Base-by-base conservation (phyloP, 2,888 invertebrate genomes). In the Neuroscelio doddi region DNA sequence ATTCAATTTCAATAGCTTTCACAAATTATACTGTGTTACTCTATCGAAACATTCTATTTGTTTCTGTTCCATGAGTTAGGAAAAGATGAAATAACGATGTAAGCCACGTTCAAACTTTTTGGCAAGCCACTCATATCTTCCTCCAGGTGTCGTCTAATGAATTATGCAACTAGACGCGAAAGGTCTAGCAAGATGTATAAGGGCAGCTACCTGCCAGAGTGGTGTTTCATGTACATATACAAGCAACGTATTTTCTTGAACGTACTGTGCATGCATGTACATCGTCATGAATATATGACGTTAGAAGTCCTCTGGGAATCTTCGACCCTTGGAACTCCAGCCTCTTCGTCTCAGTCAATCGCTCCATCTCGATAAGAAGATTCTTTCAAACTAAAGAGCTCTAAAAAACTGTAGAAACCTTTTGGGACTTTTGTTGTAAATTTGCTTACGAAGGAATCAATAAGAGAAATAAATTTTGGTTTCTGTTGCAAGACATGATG, bases 141-240 rank as follows among this genome's bases (percentile, higher is more conserved):
- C n/a, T n/a, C 65, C 63, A 68, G 64, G 69, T 70, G 74, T 69
- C 69, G 58, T 66, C 69, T 61, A 52, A 70, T 75, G 68, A 74
- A 76, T 75, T 74, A 74, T 75, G 72, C 71, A 74, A 73, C 68
- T 67, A 51, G 56, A 65, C 67, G 57, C 66, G 73, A 49, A 68
- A 68, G 63, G 49, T 64, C 61, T 66, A 63, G 52, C 63, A 56
- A 34, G 52, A 66, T 41, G 61, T 57, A 53, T 64, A 55, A 39
- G 30, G 30, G 30, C 52, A 9, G 3, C 52, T 46, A 15, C 64
- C 55, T 38, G 47, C 30, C 53, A 70, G 70, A n/a, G n/a, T n/a
- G n/a, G n/a, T n/a, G n/a, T n/a, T 14, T 12, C 34, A 12, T 14
- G 7, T 14, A 34, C 34, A 34, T 12, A 7, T 14, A 34, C 34